phyloP scores from a whole-genome alignment of 37 sponge, comb jelly and placozoan genomes.

The Bolinopsis microptera region DNA sequence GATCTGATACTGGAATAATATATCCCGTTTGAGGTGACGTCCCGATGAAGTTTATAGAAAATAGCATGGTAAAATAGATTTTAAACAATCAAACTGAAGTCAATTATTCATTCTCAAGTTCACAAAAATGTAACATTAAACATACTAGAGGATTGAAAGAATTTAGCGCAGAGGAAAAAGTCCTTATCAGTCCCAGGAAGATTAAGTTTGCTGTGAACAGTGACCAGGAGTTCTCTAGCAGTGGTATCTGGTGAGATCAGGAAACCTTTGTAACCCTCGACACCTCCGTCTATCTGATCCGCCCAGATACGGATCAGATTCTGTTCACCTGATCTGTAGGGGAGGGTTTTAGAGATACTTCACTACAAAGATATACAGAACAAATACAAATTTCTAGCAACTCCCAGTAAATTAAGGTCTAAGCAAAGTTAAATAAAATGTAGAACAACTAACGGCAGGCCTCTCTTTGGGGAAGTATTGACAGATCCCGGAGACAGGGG shows the following conservation, averaged over 20 bases:
- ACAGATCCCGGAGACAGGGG: not conserved
- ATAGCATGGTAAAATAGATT: too few species aligned
- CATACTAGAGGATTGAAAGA: conserved; percentile 39
- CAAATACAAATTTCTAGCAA: too few species aligned
- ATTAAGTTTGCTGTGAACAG: conserved; percentile 12
- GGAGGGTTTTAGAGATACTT: too few species aligned
- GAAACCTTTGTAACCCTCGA: conserved; percentile 62
- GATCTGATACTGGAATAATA: conserved; percentile 16
- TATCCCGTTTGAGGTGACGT: not conserved
- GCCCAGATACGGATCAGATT: conserved; percentile 66
- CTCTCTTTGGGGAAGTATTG: not conserved
- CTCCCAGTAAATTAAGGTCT: too few species aligned
- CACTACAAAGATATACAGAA: too few species aligned
- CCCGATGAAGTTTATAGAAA: not conserved
- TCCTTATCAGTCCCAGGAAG: conserved; percentile 43
- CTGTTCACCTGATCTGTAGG: conserved; percentile 19
- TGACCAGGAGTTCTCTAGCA: conserved; percentile 36
- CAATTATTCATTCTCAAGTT: too few species aligned
- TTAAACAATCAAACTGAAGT: too few species aligned
- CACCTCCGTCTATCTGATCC: conserved; percentile 65
- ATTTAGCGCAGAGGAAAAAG: conserved; percentile 61
- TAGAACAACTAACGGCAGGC: not conserved
- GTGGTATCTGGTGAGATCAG: conserved; percentile 63
- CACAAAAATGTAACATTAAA: not conserved
- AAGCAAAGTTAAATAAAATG: not conserved